Evolutionary conservation across 2,888 invertebrate species (phyloP), one percentile per base, ranked within the genome.

Genomic region (Caenorhabditis imperialis): DNA sequence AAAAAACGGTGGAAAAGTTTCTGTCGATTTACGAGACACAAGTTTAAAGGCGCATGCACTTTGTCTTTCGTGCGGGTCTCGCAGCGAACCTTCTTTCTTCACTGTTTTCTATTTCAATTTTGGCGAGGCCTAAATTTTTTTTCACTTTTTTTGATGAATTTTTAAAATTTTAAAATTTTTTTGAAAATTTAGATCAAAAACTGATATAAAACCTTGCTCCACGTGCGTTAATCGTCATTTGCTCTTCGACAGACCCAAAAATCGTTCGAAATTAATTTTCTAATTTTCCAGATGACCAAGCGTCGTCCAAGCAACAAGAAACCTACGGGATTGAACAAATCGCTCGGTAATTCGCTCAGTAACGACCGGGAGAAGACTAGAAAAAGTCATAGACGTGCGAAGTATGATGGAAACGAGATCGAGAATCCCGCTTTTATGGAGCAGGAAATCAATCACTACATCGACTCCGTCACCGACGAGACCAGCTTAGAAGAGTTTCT

Each of bases 401-500:
- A 82, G 47, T 79, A 77, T 53, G 82, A 80, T 60, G 82, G 71
- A 45, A 62, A 80, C 27, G 83, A 82, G n/a, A 72, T 83, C 20
- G 82, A 83, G 35, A 82, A 83, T 70, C 78, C 83, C 3, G 83
- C 83, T 3, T 81, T 83, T 47, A 67, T 82, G 55, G 83, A 83
- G 38, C 75, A 82, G 51, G 78, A 78, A 48, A 42, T 71, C 14
- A 69, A 77, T 48, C 81, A 83, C 48, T 79, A 78, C 55, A 73
- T 87, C 38, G 85, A 84, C 37, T 87, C 87, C 0, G 78, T 84
- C 14, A 87, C 85, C 2, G 84, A 87, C 37, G 87, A 87, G 55
- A 82, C 83, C 5, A 81, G 80, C 53, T 69, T 98, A 73, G 94
- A 97, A 90, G 98, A 97, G 87, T 98, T 99, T 88, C 90, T 99